These are phyloP conservation scores for Luidia sarsii DNA, from an alignment of 53 echinoderm and acorn worm species.

Conservation along the genomic window DNA sequence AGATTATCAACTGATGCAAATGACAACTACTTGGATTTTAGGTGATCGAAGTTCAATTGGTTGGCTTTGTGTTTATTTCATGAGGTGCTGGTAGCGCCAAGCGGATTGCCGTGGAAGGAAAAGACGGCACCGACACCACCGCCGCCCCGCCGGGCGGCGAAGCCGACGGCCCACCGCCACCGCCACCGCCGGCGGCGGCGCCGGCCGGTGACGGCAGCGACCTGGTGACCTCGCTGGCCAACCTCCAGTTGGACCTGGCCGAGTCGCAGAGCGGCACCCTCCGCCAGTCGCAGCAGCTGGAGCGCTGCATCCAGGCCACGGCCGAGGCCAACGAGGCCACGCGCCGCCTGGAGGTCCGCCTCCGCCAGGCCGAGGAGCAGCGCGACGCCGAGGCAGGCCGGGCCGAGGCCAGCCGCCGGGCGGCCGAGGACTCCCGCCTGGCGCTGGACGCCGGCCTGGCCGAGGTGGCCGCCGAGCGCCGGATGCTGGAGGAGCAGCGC, in stretches of 20 bases:
- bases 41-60: too few species aligned
- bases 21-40: too few species aligned
- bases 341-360: slow-evolving; percentile 36
- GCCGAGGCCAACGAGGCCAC: slow-evolving; percentile 64
- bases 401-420: slow-evolving; percentile 28
- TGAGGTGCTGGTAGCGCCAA: too few species aligned
- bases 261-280: slow-evolving; percentile 55
- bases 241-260: slow-evolving; percentile 49
- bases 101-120: too few species aligned
- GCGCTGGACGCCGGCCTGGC: slow-evolving; percentile 32
- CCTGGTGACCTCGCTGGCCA: slow-evolving; percentile 29
- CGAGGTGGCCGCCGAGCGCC: slow-evolving; percentile 35
- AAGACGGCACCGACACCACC: too few species aligned
- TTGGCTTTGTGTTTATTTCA: too few species aligned
- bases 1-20: too few species aligned
- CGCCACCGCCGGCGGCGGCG: too few species aligned
- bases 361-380: slow-evolving; percentile 29
- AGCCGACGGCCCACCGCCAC: too few species aligned
- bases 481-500: slow-evolving; percentile 45
- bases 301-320: slow-evolving; percentile 53
- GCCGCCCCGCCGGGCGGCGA: too few species aligned
- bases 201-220: too few species aligned
- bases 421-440: slow-evolving; percentile 29
- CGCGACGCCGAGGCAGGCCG: slow-evolving; percentile 25
- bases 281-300: slow-evolving; percentile 55